Conservation (phyloP, 2,113 vertebrate genomes). For the Meleagris gallopavo region DNA sequence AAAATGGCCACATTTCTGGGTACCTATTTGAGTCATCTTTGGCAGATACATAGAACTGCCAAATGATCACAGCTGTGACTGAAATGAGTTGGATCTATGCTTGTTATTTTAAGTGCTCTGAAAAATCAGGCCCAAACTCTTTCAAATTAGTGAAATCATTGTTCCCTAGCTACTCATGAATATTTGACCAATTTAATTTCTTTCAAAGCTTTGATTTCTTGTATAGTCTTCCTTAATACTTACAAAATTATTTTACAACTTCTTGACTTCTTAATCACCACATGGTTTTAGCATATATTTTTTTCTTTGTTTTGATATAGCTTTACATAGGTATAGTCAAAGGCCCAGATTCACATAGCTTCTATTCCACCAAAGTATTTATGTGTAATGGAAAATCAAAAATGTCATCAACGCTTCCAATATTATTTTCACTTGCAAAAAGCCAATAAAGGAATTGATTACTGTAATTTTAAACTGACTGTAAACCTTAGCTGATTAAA, state of each 20-base stretch:
- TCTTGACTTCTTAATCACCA: not conserved
- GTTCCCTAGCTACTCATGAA: not conserved
- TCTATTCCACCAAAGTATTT: not conserved
- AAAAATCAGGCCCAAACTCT: slow-evolving; percentile 23
- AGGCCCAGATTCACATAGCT: not conserved
- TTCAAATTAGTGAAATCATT: not conserved
- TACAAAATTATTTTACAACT: not conserved
- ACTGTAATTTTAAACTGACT: slow-evolving; percentile 6
- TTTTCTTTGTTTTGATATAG: not conserved
- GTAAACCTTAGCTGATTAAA: slow-evolving; percentile 2
- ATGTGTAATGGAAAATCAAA: not conserved
- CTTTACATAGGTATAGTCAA: not conserved
- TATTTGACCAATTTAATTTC: not conserved
- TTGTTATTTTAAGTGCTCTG: slow-evolving; percentile 41
- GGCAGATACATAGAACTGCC: slow-evolving; percentile 55
- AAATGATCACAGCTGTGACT: slow-evolving; percentile 63
- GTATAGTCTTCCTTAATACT: not conserved
- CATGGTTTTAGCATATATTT: not conserved
- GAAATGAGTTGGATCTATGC: slow-evolving; percentile 49
- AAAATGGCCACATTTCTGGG: slow-evolving; percentile 58
- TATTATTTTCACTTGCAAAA: not conserved
- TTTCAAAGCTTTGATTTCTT: not conserved
- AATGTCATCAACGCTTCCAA: not conserved
- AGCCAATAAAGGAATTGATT: not conserved
- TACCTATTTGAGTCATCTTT: slow-evolving; percentile 66